Conservation (phyloP, 2,113 vertebrate genomes). For the Ptyas mucosa region DNA sequence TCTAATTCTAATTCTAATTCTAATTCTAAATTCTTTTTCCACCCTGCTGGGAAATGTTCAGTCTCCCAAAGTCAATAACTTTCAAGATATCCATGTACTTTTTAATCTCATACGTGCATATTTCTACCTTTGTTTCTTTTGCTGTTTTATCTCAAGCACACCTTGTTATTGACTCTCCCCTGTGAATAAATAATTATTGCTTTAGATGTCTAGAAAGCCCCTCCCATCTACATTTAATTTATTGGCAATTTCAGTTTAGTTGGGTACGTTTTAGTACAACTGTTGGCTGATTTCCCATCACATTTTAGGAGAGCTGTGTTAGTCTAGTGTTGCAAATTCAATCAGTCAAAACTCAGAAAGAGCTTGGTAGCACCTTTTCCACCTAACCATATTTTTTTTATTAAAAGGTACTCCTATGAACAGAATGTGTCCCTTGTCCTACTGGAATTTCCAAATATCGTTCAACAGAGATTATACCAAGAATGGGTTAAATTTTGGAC, state of each 20-base stretch:
- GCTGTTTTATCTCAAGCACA: neutral
- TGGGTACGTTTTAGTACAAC: neutral
- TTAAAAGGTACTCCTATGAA: neutral
- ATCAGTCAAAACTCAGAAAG: neutral
- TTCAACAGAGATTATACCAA: neutral
- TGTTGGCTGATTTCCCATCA: neutral
- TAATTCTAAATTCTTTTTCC: neutral
- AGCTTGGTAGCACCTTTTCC: neutral
- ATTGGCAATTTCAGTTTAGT: neutral
- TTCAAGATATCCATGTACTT: neutral
- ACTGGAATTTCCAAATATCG: neutral
- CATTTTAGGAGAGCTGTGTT: neutral
- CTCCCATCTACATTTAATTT: neutral
- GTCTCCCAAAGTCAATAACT: neutral
- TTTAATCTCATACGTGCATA: neutral
- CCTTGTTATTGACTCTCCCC: neutral
- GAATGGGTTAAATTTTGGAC: neutral
- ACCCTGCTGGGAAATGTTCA: neutral
- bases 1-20: neutral
- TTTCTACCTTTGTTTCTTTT: neutral
- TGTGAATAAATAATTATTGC: neutral
- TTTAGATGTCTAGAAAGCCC: neutral
- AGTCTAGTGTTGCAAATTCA: neutral
- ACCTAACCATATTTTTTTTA: neutral
- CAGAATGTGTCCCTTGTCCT: neutral